Percentiles rank a stretch among this genome's conserved stretches.
These are phyloP conservation scores for Istiophorus platypterus DNA, from an alignment of 2,113 vertebrate genomes.

Conservation along the genomic window DNA sequence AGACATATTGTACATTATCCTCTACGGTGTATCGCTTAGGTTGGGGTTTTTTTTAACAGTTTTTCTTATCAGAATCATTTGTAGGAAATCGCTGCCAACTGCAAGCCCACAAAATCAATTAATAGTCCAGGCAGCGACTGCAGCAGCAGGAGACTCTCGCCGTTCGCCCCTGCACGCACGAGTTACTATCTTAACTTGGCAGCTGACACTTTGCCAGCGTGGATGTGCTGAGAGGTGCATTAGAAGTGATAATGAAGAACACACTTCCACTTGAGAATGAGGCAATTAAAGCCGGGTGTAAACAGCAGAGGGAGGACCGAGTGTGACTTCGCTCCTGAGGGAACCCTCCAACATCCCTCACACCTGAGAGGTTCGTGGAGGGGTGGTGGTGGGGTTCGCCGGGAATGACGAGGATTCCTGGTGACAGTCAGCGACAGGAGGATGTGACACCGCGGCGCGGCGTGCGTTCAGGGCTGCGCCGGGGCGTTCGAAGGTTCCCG, in stretches of 20 bases:
- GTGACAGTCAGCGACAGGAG: constrained; percentile 66
- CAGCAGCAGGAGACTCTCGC: constrained; percentile 46
- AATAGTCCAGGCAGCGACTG: constrained; percentile 1
- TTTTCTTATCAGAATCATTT: not conserved
- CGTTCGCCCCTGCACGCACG: constrained; percentile 37
- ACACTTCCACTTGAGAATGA: constrained; percentile 76
- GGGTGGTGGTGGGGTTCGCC: no score
- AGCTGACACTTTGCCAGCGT: constrained; percentile 77
- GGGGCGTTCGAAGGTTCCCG: no score
- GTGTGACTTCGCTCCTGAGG: constrained; percentile 75
- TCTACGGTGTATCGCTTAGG: not conserved
- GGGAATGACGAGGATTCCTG: constrained; percentile 56
- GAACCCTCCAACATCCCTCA: constrained; percentile 67
- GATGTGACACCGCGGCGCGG: constrained; percentile 29
- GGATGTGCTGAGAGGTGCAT: constrained; percentile 82
- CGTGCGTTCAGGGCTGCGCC: no score
- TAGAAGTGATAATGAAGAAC: constrained; percentile 85
- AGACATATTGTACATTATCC: not conserved
- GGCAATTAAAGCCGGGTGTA: constrained; percentile 80
- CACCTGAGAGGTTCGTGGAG: constrained; percentile 75
- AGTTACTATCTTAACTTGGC: constrained; percentile 69
- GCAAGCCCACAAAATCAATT: constrained; percentile 49
- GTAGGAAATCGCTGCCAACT: constrained; percentile 14
- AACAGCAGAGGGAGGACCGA: constrained; percentile 69
- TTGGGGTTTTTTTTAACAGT: not conserved